A percentile compares a stretch with the other conserved stretches of the same genome.
phyloP scores from a whole-genome alignment of 2,797 vertebrate genomes.

The Simalia tracyae region DNA sequence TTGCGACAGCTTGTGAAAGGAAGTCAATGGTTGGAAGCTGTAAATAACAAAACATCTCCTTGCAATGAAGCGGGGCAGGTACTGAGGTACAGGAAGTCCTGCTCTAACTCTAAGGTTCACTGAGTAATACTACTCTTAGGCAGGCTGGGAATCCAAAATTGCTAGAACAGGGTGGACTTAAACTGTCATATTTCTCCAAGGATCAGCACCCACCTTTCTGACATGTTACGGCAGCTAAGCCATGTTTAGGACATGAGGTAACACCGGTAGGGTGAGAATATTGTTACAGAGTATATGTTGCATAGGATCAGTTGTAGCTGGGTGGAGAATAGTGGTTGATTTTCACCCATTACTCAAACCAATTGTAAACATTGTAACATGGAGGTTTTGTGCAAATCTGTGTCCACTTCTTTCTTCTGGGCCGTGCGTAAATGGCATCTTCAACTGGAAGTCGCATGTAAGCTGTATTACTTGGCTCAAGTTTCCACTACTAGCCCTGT shows the following conservation, averaged over 20 bases:
- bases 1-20: constrained; percentile 27
- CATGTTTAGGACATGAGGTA: neutral
- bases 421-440: too few species aligned
- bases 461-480: neutral
- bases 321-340: neutral
- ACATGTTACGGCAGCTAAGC: neutral
- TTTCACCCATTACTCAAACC: neutral
- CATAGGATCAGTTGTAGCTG: neutral
- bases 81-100: neutral
- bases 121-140: neutral
- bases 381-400: neutral
- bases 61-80: neutral
- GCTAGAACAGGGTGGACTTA: neutral
- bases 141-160: neutral
- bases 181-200: neutral
- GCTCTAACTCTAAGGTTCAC: neutral
- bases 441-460: neutral
- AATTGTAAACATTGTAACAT: neutral
- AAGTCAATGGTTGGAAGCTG: fast-evolving
- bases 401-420: neutral
- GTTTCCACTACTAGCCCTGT: neutral
- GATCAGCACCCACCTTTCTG: neutral
- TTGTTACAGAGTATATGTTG: neutral
- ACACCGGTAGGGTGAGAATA: neutral
- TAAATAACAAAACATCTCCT: neutral